Evolutionary conservation across 2,113 vertebrate species (phyloP), one percentile per base, ranked within the genome.

Genomic region (Pollimyrus isidori): DNA sequence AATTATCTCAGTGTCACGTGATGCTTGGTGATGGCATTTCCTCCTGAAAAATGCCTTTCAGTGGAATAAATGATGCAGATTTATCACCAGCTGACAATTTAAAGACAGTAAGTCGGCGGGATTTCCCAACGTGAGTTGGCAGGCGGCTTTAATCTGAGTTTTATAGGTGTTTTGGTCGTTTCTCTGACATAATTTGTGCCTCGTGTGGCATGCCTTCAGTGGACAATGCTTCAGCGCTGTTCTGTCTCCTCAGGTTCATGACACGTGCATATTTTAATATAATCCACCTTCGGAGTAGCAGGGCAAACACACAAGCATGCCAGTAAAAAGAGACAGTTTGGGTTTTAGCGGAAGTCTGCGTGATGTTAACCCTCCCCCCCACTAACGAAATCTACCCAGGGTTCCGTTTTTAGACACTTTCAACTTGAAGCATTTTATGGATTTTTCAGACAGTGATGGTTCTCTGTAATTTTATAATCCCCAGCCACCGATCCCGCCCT

Each of bases 381-480:
- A 10, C 15, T 15, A 23, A 3, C n/a, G 7, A 30, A 88, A 26
- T 39, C 62, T 76, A 88, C 42, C 87, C 56, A 65, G n/a, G n/a
- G 10, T 21, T 76, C 87, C 49, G 19, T 76, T 49, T 88, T 88
- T 88, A 88, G 87, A 26, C 23, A 13, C 62, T 76, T 48, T 88
- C 46, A 49, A 11, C 35, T n/a, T 2, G 5, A 45, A 3, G 58
- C 87, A 7, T 87, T 62, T 87, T 62, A 58, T 58, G 35, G 87
- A 88, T 62, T 87, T 62, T 39, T 19, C 21, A 50, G 35, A 62
- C 53, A 62, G 35, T 7, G 19, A 87, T 23, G 52, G 39, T 39
- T 87, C n/a, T 87, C 35, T 87, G 87, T 87, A 87, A 87, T 65
- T 58, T 87, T 62, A 87, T 87, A 87, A 87, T 62, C 87, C 87